These are phyloP conservation scores for Drosophila pegasa DNA, from an alignment of 2,888 invertebrate species.

Conservation along the genomic window DNA sequence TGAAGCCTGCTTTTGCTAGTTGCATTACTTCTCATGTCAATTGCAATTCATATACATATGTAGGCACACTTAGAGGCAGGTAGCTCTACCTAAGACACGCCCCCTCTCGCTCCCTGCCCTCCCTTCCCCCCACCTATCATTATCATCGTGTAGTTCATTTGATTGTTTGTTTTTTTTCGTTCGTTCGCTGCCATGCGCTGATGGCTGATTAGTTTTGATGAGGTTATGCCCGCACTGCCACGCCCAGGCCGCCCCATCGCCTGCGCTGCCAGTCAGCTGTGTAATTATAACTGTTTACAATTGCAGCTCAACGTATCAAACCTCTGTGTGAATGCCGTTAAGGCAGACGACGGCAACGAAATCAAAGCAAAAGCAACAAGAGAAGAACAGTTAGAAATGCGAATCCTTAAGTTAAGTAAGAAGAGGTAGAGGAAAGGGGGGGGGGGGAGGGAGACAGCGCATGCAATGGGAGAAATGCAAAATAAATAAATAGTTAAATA, in stretches of 20 bases:
- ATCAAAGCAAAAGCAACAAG: conserved; percentile 36
- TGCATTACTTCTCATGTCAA: conserved; percentile 2
- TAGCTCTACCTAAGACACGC: neutral
- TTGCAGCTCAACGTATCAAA: conserved; percentile 49
- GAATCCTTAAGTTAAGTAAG: conserved; percentile 43
- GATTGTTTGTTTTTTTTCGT: conserved; percentile 47
- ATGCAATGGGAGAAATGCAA: conserved; percentile 33
- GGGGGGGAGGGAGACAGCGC: neutral
- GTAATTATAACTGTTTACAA: conserved; percentile 65
- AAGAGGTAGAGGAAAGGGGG: neutral
- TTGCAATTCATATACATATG: conserved; percentile 20
- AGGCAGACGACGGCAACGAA: conserved; percentile 39
- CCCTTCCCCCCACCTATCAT: neutral
- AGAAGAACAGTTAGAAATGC: conserved; percentile 25
- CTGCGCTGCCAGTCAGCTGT: conserved; percentile 17
- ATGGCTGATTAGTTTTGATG: conserved; percentile 73
- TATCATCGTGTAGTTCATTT: conserved; percentile 14
- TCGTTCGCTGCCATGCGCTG: conserved; percentile 35
- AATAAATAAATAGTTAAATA: conserved; percentile 65
- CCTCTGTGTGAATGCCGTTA: conserved; percentile 42
- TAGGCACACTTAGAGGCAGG: conserved; percentile 4
- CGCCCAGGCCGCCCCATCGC: neutral
- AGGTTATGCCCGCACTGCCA: conserved; percentile 40
- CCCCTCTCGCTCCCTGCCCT: neutral
- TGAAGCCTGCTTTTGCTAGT: neutral